Conservation (phyloP, 2,888 invertebrate species). For the Anticlea derivata region DNA sequence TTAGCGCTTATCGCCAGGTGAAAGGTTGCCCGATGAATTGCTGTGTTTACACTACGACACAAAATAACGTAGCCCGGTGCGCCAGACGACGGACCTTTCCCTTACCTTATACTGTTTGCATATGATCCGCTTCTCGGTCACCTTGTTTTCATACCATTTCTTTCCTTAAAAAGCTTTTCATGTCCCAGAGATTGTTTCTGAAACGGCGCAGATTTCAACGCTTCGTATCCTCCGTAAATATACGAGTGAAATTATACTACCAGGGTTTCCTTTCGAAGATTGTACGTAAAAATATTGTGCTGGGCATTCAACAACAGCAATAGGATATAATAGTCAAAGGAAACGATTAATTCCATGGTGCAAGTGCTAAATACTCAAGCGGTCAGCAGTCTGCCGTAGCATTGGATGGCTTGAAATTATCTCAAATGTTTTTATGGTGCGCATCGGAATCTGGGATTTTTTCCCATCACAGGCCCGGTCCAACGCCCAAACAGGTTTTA, state of each 20-base stretch:
- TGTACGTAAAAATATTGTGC: neutral
- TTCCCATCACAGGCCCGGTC: conserved; percentile 73
- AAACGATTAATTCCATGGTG: conserved; percentile 50
- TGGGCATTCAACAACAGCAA: conserved; percentile 23
- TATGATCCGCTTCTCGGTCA: conserved; percentile 29
- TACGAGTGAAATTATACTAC: neutral
- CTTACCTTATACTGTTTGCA: conserved; percentile 45
- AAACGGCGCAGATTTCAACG: conserved; percentile 6
- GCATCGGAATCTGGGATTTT: conserved; percentile 81
- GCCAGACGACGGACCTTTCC: conserved; percentile 45
- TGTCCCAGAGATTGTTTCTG: conserved; percentile 34
- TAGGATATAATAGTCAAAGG: conserved; percentile 39
- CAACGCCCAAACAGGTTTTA: conserved; percentile 80
- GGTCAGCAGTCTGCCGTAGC: conserved; percentile 58
- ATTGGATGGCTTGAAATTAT: conserved; percentile 77
- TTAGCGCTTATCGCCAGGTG: conserved; percentile 70
- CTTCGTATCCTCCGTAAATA: neutral
- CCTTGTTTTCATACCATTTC: conserved; percentile 50
- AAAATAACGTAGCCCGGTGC: conserved; percentile 37
- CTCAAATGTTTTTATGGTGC: conserved; percentile 80
- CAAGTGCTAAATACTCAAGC: conserved; percentile 66
- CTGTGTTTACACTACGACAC: conserved; percentile 57
- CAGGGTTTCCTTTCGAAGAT: neutral
- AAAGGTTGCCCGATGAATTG: conserved; percentile 70
- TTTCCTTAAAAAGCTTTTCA: conserved; percentile 43